Percentiles rank a stretch among this genome's conserved stretches.
Evolutionary conservation across 2,797 vertebrate species (phyloP).

Genomic region (Propithecus perrieri): DNA sequence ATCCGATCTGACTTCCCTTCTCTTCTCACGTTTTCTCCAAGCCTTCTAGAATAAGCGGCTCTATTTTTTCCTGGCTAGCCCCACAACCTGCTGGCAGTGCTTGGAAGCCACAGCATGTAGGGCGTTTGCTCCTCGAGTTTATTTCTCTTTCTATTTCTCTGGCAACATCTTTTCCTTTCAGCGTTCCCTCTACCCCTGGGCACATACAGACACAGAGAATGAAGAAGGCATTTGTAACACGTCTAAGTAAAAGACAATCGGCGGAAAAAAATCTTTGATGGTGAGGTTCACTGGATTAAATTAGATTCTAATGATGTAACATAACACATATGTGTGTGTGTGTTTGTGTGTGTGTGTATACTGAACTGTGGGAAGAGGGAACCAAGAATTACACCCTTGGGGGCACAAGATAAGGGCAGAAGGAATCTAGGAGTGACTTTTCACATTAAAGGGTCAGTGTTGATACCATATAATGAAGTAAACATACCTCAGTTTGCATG

Average conservation of each 20-base stretch:
- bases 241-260: background rate
- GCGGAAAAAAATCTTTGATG: background rate
- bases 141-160: background rate
- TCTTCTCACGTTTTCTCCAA: accelerated
- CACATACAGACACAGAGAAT: background rate
- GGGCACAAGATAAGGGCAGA: background rate
- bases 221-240: background rate
- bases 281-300: background rate
- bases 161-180: background rate
- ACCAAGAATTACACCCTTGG: background rate
- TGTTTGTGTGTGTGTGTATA: too few species aligned
- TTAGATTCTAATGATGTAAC: background rate
- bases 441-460: background rate
- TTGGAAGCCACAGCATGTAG: background rate
- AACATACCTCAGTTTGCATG: background rate
- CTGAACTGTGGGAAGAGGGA: too few species aligned
- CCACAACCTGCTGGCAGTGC: background rate
- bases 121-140: background rate
- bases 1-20: background rate
- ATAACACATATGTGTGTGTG: accelerated
- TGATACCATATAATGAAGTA: background rate
- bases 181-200: background rate
- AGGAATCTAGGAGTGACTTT: background rate
- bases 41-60: background rate
- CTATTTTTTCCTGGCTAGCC: background rate